Percentiles rank a stretch among this genome's conserved stretches.
Evolutionary conservation across 2,888 invertebrate genomes (phyloP).

Genomic region (Pediacus dermestoides): DNA sequence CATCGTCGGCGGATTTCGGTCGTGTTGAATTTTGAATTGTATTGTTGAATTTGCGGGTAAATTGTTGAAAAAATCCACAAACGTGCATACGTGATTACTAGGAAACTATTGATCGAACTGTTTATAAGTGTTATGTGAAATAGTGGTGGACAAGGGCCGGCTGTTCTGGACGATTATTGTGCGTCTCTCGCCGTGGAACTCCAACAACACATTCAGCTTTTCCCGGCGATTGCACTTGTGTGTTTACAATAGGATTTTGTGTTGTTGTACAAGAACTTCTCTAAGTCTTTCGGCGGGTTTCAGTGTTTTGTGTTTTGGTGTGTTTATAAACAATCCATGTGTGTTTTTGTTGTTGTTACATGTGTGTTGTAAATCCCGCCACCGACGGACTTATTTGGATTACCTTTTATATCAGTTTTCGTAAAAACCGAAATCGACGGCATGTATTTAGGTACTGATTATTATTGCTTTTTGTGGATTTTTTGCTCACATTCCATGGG

Average conservation of each 20-base stretch:
- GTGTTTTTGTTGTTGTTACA: constrained; percentile 16
- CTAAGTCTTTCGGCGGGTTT: too few relatives aligned
- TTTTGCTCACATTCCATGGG: too few relatives aligned
- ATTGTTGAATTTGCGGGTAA: constrained; percentile 24
- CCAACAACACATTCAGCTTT: constrained; percentile 27
- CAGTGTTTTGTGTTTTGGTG: too few relatives aligned
- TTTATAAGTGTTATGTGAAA: constrained; percentile 26
- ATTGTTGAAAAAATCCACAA: constrained; percentile 13
- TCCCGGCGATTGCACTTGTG: too few relatives aligned
- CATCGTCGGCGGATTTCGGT: constrained; percentile 47
- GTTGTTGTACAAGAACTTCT: too few relatives aligned
- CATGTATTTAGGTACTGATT: constrained; percentile 27
- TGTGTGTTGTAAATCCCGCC: too few relatives aligned
- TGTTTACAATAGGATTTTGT: too few relatives aligned
- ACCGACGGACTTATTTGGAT: constrained; percentile 18
- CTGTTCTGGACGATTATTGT: constrained; percentile 29
- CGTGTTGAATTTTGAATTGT: constrained; percentile 40
- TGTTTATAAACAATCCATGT: constrained; percentile 12
- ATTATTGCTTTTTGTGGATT: too few relatives aligned
- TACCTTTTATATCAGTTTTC: constrained; percentile 12
- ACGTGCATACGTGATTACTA: too few relatives aligned
- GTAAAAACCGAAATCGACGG: constrained; percentile 16
- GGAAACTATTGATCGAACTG: constrained; percentile 8
- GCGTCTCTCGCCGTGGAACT: constrained; percentile 26
- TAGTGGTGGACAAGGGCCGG: constrained; percentile 31